Evolutionary conservation across 2,113 vertebrate species (phyloP), one percentile per base, ranked within the genome.

Genomic region (Dascyllus trimaculatus): DNA sequence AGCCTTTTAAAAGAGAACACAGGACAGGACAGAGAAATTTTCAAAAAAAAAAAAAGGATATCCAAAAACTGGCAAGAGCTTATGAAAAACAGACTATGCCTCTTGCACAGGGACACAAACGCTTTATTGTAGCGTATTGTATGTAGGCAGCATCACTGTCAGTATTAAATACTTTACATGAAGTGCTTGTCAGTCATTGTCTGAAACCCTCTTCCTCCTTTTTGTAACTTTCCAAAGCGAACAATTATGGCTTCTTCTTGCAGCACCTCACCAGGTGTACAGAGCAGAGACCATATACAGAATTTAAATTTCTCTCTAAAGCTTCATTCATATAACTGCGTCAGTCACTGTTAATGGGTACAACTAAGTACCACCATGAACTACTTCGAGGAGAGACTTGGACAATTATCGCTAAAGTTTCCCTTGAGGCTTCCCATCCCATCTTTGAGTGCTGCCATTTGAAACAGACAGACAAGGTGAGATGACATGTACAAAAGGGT

Each of bases 321-420:
- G 40, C 40, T 15, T 4, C 40, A 43, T 43, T 13, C 11, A 14
- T 15, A 43, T 15, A 43, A 43, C 15, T 43, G 14, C 3, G 11
- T 43, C 14, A 15, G 15, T 43, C 40, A 15, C 40, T 43, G 11
- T 15, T 13, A 3, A 43, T 43, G 40, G 2, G 40, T 43, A 3
- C 40, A 43, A 43, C 40, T 29, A 6, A 29, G 29, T 6, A 29
- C 29, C 29, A 43, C 13, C 40, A 43, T 43, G 11, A 43, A 43
- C 4, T 43, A 4, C 40, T 43, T 43, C 4, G 40, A 43, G 14
- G 40, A 43, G 40, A 15, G 40, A 43, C 40, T 43, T 65, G 32
- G 49, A 65, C n/a, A 65, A 51, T 53, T 9, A 53, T 53, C 29
- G 10, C 52, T 48, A 53, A 67, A 67, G n/a, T 46, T 11, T 13